A percentile compares a stretch with the other conserved stretches of the same genome.
phyloP scores from a whole-genome alignment of 2,797 vertebrate species.

The Pseudomugil tenellus region DNA sequence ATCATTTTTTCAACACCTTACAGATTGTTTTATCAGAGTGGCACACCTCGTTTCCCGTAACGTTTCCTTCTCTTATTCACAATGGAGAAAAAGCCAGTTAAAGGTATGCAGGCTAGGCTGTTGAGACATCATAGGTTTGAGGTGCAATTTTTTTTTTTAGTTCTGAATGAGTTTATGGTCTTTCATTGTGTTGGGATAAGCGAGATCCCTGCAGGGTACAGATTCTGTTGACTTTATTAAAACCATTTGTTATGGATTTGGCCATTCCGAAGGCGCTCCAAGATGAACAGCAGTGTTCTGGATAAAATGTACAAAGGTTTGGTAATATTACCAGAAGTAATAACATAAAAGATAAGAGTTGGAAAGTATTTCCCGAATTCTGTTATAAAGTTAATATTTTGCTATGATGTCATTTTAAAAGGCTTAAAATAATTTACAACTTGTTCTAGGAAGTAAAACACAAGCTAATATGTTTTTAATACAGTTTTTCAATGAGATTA shows the following conservation, averaged over 20 bases:
- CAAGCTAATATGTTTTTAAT: conserved; percentile 3
- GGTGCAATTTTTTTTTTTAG: neutral
- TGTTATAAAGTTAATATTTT: conserved; percentile 43
- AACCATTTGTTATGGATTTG: conserved; percentile 24
- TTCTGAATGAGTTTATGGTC: neutral
- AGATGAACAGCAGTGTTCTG: neutral
- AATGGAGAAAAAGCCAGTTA: neutral
- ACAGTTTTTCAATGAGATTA: neutral
- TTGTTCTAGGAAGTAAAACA: conserved; percentile 3
- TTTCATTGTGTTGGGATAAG: conserved; percentile 13
- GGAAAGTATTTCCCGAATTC: neutral
- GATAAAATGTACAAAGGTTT: conserved; percentile 12
- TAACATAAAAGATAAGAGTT: conserved; percentile 18
- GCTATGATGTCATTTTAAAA: conserved; percentile 17
- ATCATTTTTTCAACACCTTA: neutral
- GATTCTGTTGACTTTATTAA: conserved; percentile 24
- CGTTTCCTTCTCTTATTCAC: neutral
- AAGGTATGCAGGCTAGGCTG: neutral
- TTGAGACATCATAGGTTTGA: neutral
- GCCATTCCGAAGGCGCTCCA: conserved; percentile 8
- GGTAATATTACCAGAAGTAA: neutral
- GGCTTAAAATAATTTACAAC: conserved; percentile 3
- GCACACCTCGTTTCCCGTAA: conserved; percentile 22
- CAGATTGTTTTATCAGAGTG: neutral
- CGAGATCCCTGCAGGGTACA: neutral